Base-by-base conservation (phyloP, 2,888 invertebrate genomes). In the Carpatolechia fugitivella region DNA sequence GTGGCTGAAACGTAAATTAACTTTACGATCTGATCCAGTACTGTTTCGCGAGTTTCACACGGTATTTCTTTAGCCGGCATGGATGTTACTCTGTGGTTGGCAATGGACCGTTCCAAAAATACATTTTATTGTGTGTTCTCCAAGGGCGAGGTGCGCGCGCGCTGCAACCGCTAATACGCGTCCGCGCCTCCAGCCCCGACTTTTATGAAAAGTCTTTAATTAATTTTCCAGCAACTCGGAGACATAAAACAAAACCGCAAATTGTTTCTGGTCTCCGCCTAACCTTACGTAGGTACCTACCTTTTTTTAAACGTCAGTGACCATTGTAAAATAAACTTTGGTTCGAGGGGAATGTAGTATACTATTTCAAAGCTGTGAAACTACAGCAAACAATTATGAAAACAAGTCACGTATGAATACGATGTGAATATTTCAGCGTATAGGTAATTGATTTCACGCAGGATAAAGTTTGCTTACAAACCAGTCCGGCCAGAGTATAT, bases 91-190 rank as follows among this genome's bases (percentile, higher is more conserved):
- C 80, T 78, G 81, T 77, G 80, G 80, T 82, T 84, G 84, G 86
- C 86, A 86, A 83, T 86, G 83, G 81, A 78, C 76, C 76, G 76
- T 62, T 80, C 85, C 80, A 79, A 84, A 88, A 86, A 88, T 88
- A 88, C 67, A 78, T 82, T 88, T 86, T 85, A 85, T 84, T 84
- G 85, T 87, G 79, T 76, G 77, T 79, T 80, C 76, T 72, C 76
- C 88, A 88, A 87, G 88, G 87, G 86, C 88, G 78, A 60, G 62
- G 66, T 65, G 60, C 66, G 64, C 67, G 64, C 66, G 68, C 66
- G 64, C 59, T 68, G 68, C 66, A 67, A 55, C 54, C 48, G 51
- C 52, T 36, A 48, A 30, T 31, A 16, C 55, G 52, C 52, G 57
- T 51, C 51, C 33, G 30, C 18, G 29, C 47, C 41, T 6, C 41